A percentile compares a stretch with the other conserved stretches of the same genome.
Evolutionary conservation across 2,113 vertebrate genomes (phyloP).

Genomic region (Piaya cayana): DNA sequence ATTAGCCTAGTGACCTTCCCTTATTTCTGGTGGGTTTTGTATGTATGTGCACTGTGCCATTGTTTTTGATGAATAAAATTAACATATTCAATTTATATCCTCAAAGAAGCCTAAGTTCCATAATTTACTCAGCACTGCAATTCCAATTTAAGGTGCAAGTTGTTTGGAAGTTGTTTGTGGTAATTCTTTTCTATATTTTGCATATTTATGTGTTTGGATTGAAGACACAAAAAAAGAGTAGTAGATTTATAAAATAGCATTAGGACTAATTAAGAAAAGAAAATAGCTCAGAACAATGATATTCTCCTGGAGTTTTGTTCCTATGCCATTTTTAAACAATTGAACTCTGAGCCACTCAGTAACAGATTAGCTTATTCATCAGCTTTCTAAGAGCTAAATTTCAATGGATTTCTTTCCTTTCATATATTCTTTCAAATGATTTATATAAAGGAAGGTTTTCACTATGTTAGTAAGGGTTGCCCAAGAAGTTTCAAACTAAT

Average conservation of each 20-base stretch:
- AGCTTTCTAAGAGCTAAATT: slow-evolving; percentile 51
- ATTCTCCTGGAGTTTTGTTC: slow-evolving; percentile 48
- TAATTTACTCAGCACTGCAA: not conserved
- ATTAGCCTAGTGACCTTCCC: slow-evolving; percentile 47
- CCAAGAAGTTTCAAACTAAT: slow-evolving; percentile 40
- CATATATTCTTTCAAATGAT: slow-evolving; percentile 49
- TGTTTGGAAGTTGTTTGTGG: slow-evolving; percentile 14
- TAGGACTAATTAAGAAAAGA: slow-evolving; percentile 51
- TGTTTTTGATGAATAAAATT: slow-evolving; percentile 70
- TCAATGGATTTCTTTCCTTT: slow-evolving; percentile 58
- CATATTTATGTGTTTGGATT: not conserved
- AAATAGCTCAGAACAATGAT: slow-evolving; percentile 34
- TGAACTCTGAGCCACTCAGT: slow-evolving; percentile 26
- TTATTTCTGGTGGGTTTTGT: slow-evolving; percentile 59
- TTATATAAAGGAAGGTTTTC: slow-evolving; percentile 43
- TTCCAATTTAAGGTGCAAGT: not conserved
- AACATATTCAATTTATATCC: slow-evolving; percentile 55
- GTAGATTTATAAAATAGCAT: slow-evolving; percentile 21
- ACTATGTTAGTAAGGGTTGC: slow-evolving; percentile 19
- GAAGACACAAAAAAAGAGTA: not conserved
- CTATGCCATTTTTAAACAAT: slow-evolving; percentile 38
- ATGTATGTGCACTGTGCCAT: slow-evolving; percentile 41
- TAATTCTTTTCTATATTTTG: not conserved
- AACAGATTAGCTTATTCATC: slow-evolving; percentile 50
- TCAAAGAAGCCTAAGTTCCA: slow-evolving; percentile 27